phyloP scores from a whole-genome alignment of 2,113 vertebrate genomes.

The Nymphicus hollandicus region DNA sequence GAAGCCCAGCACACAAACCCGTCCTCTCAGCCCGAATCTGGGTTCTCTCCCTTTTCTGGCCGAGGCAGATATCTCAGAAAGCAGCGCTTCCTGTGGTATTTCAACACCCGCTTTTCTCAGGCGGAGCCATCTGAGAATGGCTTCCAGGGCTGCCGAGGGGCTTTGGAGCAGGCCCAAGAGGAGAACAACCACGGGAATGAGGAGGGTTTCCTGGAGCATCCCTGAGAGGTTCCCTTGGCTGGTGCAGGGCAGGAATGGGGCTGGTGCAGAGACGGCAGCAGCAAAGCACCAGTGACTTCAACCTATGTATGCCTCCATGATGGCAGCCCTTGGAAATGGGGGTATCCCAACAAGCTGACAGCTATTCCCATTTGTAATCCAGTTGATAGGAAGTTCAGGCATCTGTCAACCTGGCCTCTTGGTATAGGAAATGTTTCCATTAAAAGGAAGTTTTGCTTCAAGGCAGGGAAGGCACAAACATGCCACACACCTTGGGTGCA shows the following conservation, averaged over 20 bases:
- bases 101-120: background rate
- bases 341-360: accelerated
- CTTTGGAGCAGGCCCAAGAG: background rate
- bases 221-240: accelerated
- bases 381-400: background rate
- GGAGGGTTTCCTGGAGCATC: background rate
- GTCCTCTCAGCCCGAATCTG: background rate
- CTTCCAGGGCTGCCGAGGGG: background rate
- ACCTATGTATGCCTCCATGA: accelerated
- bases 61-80: background rate
- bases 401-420: accelerated
- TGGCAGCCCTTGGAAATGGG: background rate
- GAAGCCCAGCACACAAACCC: background rate
- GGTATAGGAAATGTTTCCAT: background rate
- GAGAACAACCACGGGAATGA: background rate
- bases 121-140: background rate
- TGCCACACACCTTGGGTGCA: background rate
- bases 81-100: background rate
- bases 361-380: conserved; percentile 20
- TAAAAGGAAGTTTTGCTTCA: background rate
- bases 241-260: accelerated
- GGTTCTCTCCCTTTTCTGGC: accelerated
- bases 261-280: background rate
- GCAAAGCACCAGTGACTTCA: background rate
- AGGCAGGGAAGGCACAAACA: background rate